A percentile compares a stretch with the other conserved stretches of the same genome.
These are phyloP conservation scores for Odontocolon sp. DNA, from an alignment of 2,888 invertebrate species.

Conservation along the genomic window DNA sequence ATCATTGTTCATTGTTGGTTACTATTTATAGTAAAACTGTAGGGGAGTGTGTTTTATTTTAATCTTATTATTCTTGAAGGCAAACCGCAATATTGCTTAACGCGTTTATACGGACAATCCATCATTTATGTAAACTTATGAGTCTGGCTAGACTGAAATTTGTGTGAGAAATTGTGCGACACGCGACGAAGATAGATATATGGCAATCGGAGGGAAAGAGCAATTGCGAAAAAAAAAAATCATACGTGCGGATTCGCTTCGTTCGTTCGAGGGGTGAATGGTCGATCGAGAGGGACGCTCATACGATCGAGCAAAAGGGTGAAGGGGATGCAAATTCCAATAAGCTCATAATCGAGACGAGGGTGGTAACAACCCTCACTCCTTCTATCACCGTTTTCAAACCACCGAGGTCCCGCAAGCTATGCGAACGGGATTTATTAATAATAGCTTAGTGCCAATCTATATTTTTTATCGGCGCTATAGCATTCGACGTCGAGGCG, in stretches of 20 bases:
- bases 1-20: no score
- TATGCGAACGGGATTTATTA: constrained; percentile 20
- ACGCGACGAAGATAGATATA: constrained; percentile 1
- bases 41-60: no score
- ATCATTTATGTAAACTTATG: background rate
- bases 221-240: constrained; percentile 3
- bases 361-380: background rate
- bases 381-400: background rate
- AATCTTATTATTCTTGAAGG: no score
- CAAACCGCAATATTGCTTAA: no score
- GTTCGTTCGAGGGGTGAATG: constrained; percentile 7
- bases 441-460: constrained; percentile 1
- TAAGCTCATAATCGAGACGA: constrained; percentile 33
- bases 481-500: background rate
- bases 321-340: constrained; percentile 24
- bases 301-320: background rate
- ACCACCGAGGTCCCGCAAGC: background rate
- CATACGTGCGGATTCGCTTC: background rate
- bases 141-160: constrained; percentile 9
- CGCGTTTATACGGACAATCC: no score
- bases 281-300: background rate
- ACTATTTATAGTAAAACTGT: no score
- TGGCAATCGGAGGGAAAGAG: constrained; percentile 2
- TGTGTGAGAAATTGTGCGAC: constrained; percentile 9
- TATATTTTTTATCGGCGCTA: background rate